Base-by-base conservation (phyloP, 2,888 invertebrate genomes). In the Zaprionus lineosus region DNA sequence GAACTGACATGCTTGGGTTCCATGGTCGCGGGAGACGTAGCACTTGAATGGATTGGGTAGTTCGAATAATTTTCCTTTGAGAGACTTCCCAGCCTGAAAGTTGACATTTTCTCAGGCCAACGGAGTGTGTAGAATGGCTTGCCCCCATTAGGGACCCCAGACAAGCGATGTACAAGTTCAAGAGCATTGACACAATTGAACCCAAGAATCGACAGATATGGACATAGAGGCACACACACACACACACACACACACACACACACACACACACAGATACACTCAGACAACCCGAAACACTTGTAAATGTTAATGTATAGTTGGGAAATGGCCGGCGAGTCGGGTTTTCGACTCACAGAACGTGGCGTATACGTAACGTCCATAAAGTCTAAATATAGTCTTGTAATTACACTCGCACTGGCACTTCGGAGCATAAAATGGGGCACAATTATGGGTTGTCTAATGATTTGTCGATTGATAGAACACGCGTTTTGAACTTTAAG, bases 1-100 rank as follows among this genome's bases (percentile, higher is more conserved):
- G 44, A 77, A 73, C 78, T 40, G 66, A 55, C 65, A 72, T 72
- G 81, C 70, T 70, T 65, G 83, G 67, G 63, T 64, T 65, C 56
- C 62, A 67, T 53, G 69, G 72, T 29, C 29, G 31, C 24, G 0
- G 9, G n/a, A 31, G 7, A 19, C 19, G n/a, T 26, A 12, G 44
- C 52, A 70, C 40, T 61, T 62, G 62, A 56, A 28, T 53, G 56
- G 41, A n/a, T 50, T 29, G 37, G n/a, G n/a, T n/a, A n/a, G n/a
- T 36, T 47, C 43, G 11, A 44, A 43, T 39, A 59, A 50, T 55
- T 63, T 56, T 56, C 56, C 57, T 57, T 53, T 37, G 47, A 26
- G 31, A 37, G 56, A 50, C 43, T 61, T 50, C 28, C 59, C 59
- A 51, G n/a, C 55, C 50, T 59, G 59, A 59, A 56, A 51, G 56